Evolutionary conservation across 2,113 vertebrate species (phyloP).

Genomic region (Brienomyrus longianalis): DNA sequence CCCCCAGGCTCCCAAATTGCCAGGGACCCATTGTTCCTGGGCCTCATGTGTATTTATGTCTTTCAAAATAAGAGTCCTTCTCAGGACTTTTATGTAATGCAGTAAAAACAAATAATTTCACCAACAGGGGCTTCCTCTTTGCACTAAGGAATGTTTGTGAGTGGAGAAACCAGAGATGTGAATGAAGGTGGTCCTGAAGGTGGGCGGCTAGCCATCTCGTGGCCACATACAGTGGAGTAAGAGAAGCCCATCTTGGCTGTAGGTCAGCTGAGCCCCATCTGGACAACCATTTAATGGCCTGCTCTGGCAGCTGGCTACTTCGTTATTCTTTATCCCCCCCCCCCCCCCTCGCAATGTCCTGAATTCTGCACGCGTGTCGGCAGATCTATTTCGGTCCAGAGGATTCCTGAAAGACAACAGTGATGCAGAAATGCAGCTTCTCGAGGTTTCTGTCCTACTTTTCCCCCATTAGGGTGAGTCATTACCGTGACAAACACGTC

Average conservation of each 20-base stretch:
- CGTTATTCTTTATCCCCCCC: neutral
- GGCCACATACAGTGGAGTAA: neutral
- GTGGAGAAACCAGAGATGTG: neutral
- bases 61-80: neutral
- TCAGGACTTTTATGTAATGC: neutral
- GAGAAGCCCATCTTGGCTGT: neutral
- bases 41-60: neutral
- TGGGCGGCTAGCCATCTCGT: neutral
- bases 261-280: neutral
- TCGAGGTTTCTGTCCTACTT: neutral
- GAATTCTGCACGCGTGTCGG: neutral
- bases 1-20: neutral
- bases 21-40: neutral
- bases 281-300: neutral
- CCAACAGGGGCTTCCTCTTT: neutral
- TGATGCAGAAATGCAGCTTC: neutral
- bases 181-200: neutral
- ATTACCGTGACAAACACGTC: neutral
- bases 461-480: neutral
- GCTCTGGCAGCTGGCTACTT: neutral
- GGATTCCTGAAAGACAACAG: neutral
- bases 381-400: neutral
- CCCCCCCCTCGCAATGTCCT: neutral
- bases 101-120: neutral
- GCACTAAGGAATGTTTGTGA: neutral